A percentile compares a stretch with the other conserved stretches of the same genome.
Evolutionary conservation across 2,888 invertebrate species (phyloP).

Genomic region (Cloeon dipterum): DNA sequence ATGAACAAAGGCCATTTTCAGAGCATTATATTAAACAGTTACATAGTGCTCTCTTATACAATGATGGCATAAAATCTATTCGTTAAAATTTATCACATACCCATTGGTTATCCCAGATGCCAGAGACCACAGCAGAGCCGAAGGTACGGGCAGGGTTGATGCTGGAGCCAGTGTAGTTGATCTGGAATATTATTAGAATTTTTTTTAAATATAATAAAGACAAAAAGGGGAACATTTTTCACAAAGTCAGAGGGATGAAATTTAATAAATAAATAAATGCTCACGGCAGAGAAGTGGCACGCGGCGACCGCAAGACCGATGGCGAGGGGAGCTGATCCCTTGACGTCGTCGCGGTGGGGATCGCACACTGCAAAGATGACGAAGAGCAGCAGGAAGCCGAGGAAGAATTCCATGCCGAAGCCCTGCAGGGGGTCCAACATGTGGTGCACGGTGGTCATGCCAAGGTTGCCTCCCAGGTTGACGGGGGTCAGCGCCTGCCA

Average conservation of each 20-base stretch:
- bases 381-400: constrained; percentile 69
- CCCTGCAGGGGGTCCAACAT: constrained; percentile 51
- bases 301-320: constrained; percentile 71
- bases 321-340: constrained; percentile 59
- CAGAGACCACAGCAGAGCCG: constrained; percentile 61
- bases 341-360: constrained; percentile 50
- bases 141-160: constrained; percentile 86
- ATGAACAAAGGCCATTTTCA: too few relatives aligned
- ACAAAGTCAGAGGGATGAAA: not conserved
- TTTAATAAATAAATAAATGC: constrained; percentile 14
- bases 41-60: too few relatives aligned
- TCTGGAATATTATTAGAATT: constrained; percentile 15
- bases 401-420: constrained; percentile 72
- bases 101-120: constrained; percentile 61
- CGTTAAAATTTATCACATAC: constrained; percentile 21
- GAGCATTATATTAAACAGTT: too few relatives aligned
- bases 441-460: constrained; percentile 37
- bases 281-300: constrained; percentile 65
- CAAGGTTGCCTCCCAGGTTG: constrained; percentile 25
- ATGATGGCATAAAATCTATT: too few relatives aligned
- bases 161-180: constrained; percentile 52
- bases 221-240: too few relatives aligned
- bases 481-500: constrained; percentile 43
- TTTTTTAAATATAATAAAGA: not conserved
- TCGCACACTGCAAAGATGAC: constrained; percentile 82